Conservation (phyloP, 2,888 invertebrate species). For the Callyntrura sp. region DNA sequence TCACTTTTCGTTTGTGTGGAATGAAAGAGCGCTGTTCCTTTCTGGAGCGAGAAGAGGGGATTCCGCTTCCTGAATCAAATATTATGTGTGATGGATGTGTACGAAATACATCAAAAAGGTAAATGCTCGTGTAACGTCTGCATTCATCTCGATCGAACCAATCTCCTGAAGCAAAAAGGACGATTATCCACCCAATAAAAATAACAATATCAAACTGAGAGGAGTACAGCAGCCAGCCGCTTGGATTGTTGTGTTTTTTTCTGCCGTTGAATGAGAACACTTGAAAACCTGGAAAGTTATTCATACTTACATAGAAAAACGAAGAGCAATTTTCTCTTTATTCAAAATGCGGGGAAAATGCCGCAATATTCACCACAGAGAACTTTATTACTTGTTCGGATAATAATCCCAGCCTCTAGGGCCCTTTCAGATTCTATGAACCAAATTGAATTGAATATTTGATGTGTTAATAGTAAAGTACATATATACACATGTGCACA, state of each 20-base stretch:
- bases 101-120: conserved; percentile 30
- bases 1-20: conserved; percentile 2
- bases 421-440: conserved; percentile 57
- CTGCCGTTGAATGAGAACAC: conserved; percentile 65
- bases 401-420: conserved; percentile 75
- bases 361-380: conserved; percentile 54
- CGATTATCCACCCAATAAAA: conserved; percentile 79
- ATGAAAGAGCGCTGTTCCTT: conserved; percentile 26
- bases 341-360: conserved; percentile 37
- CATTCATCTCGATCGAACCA: conserved; percentile 59
- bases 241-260: conserved; percentile 1
- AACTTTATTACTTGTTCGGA: conserved; percentile 69
- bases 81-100: not conserved
- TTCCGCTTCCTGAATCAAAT: conserved; percentile 30
- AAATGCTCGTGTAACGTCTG: conserved; percentile 36
- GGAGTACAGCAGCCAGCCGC: conserved; percentile 35
- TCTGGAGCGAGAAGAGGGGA: conserved; percentile 23
- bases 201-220: conserved; percentile 69
- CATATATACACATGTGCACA: not conserved
- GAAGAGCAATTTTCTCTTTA: conserved; percentile 19
- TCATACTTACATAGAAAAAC: conserved; percentile 38
- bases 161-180: conserved; percentile 76
- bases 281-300: conserved; percentile 62
- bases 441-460: conserved; percentile 66
- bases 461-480: conserved; percentile 50